Evolutionary conservation across 2,797 vertebrate species (phyloP).

Genomic region (Nyctibius grandis): DNA sequence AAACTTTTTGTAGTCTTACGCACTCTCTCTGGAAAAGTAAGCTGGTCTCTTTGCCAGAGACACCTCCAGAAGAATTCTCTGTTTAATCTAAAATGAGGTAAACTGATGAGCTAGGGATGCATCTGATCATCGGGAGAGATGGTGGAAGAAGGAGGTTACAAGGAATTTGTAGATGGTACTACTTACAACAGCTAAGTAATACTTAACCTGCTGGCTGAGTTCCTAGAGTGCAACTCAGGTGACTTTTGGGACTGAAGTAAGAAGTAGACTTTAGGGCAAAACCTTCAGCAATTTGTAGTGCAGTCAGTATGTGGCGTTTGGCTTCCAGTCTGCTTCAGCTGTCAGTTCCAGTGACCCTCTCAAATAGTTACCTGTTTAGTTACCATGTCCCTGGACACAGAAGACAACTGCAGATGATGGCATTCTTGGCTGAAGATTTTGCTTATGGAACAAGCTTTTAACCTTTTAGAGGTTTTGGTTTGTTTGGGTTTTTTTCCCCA

Average conservation of each 20-base stretch:
- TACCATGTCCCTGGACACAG: not conserved
- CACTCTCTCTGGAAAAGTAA: not conserved
- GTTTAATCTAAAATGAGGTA: not conserved
- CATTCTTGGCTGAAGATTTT: not conserved
- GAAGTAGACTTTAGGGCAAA: not conserved
- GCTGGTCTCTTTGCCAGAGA: not conserved
- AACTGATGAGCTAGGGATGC: not conserved
- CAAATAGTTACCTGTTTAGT: not conserved
- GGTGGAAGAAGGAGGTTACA: not conserved
- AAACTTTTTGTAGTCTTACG: not conserved
- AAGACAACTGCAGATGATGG: not conserved
- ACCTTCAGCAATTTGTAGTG: not conserved
- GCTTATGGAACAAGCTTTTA: not conserved
- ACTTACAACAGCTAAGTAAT: accelerated
- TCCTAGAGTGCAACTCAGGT: not conserved
- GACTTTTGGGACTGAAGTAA: not conserved
- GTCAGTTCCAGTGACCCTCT: not conserved
- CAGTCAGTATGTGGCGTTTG: not conserved
- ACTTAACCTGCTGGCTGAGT: not conserved
- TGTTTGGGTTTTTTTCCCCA: not conserved
- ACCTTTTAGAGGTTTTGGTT: not conserved
- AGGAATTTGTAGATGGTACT: not conserved
- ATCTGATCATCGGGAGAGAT: not conserved
- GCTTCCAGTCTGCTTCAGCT: not conserved
- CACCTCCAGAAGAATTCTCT: not conserved